phyloP scores from a whole-genome alignment of 2,888 invertebrate genomes.

The Melolontha melolontha region DNA sequence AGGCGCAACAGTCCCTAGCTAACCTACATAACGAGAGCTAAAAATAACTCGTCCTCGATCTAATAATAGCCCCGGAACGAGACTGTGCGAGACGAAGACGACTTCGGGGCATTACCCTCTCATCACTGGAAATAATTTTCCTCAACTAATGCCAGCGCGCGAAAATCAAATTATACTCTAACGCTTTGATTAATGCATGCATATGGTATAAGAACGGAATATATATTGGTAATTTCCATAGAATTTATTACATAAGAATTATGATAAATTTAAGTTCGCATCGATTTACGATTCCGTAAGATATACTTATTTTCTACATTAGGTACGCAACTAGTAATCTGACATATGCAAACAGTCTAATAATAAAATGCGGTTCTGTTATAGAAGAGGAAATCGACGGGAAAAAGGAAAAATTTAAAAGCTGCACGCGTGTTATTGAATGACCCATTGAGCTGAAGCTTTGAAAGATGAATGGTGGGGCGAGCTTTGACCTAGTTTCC shows the following conservation, averaged over 20 bases:
- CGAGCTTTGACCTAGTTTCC: conserved; percentile 53
- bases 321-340: background rate
- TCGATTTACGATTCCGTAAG: no score
- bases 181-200: no score
- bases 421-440: conserved; percentile 50
- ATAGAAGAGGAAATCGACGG: background rate
- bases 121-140: conserved; percentile 11
- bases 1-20: conserved; percentile 58
- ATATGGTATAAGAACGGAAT: no score
- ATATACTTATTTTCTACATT: no score
- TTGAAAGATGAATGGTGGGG: conserved; percentile 47
- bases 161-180: no score
- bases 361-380: conserved; percentile 8
- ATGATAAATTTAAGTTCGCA: no score
- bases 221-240: no score
- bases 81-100: conserved; percentile 55
- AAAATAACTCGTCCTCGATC: conserved; percentile 66
- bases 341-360: conserved; percentile 13
- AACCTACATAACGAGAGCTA: conserved; percentile 63
- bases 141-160: background rate
- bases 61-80: conserved; percentile 64
- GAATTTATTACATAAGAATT: no score
- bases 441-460: conserved; percentile 54
- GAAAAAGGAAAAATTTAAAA: conserved; percentile 29
- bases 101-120: conserved; percentile 56